phyloP scores from a whole-genome alignment of 64 coral and sea anemone genomes.

The Catalaphyllia jardinei region DNA sequence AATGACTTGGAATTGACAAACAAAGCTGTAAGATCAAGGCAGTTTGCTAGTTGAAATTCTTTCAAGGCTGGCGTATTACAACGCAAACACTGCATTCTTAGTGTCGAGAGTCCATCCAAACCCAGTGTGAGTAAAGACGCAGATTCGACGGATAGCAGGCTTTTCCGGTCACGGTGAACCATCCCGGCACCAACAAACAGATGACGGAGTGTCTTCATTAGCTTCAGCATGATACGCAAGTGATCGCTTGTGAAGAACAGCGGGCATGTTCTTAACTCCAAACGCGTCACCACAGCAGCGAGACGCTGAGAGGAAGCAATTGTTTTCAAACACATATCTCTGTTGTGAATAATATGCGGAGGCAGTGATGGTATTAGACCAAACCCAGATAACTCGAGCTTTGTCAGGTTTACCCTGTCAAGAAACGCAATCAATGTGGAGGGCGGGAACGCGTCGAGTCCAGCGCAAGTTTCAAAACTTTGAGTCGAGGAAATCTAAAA shows the following conservation, averaged over 20 bases:
- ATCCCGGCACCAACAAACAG: constrained; percentile 30
- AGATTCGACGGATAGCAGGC: constrained; percentile 27
- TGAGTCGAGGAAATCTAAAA: constrained; percentile 22
- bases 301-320: constrained; percentile 36
- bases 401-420: neutral
- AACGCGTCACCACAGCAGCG: constrained; percentile 12
- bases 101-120: constrained; percentile 14
- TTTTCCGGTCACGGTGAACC: constrained; percentile 35
- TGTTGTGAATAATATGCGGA: constrained; percentile 16
- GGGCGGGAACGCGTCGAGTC: constrained; percentile 7
- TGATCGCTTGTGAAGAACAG: constrained; percentile 18
- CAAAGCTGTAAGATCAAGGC: neutral
- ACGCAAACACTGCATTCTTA: constrained; percentile 34
- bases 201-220: constrained; percentile 20
- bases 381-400: constrained; percentile 13
- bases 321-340: constrained; percentile 24
- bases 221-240: constrained; percentile 5
- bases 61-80: constrained; percentile 11
- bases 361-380: neutral
- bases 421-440: constrained; percentile 23
- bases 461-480: constrained; percentile 35
- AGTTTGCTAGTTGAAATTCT: constrained; percentile 24
- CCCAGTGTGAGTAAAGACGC: neutral
- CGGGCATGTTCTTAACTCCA: constrained; percentile 13
- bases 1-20: constrained; percentile 15